Evolutionary conservation across 2,797 vertebrate species (phyloP), one percentile per base, ranked within the genome.

Genomic region (Enteromius argenteus): DNA sequence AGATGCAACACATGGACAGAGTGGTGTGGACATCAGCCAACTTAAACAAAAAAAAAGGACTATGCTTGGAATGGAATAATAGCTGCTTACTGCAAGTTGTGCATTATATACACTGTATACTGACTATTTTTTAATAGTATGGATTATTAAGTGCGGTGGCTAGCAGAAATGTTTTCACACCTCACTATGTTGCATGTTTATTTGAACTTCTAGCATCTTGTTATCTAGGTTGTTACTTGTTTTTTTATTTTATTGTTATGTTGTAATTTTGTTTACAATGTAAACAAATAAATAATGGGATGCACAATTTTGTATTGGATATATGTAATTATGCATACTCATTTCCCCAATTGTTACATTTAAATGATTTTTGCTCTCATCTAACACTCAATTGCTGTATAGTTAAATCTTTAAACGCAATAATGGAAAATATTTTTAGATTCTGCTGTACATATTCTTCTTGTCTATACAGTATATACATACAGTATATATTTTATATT

Each of bases 1-100:
- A 66, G 56, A 82, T 74, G 69, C 42, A 82, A 84, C 46, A 58
- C 49, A 84, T 44, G 75, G 82, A 78, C 72, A 77, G 81, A 39
- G 44, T 51, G 46, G 44, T 30, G 60, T 75, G 81, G 58, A 75
- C 37, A 79, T 64, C 21, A 46, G 68, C 49, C 39, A 71, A 80
- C 39, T 53, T 71, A 53, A 60, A 23, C 39, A 17, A 21, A 46
- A 81, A 46, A 35, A 81, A 35, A 81, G 27, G 27, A 19, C 80
- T 58, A 68, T 73, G 21, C 64, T 74, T 74, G 30, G 56, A 81
- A 73, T 23, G 30, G 14, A 37, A 68, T 37, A 80, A 32, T 68
- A 17, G 46, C 69, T 23, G 19, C 17, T 32, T 51, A 51, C 44
- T 51, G 30, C 37, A 66, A 14, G 10, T 44, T 66, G 11, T 39